phyloP scores from a whole-genome alignment of 2,113 vertebrate species.

The Todiramphus saurophagus region DNA sequence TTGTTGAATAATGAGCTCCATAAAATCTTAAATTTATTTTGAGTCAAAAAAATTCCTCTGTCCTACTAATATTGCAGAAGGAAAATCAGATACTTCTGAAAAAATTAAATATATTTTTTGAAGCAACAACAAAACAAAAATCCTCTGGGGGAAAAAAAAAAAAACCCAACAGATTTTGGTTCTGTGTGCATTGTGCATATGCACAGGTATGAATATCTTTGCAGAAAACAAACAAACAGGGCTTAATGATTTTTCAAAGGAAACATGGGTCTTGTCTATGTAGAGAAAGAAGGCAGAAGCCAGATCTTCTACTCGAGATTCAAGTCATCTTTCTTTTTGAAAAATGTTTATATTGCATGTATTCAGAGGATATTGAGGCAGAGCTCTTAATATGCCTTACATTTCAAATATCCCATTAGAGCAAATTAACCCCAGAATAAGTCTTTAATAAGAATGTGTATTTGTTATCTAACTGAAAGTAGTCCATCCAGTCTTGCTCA shows the following conservation, averaged over 20 bases:
- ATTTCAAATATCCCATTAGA: background rate
- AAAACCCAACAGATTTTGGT: background rate
- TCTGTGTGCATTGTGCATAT: background rate
- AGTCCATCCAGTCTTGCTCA: background rate
- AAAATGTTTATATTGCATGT: background rate
- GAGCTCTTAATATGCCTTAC: background rate
- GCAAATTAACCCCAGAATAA: background rate
- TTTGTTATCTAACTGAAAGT: background rate
- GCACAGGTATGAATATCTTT: background rate
- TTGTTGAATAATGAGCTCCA: background rate
- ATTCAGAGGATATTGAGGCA: background rate
- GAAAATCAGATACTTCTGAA: background rate
- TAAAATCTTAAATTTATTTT: background rate
- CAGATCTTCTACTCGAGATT: background rate
- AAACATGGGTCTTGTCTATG: background rate
- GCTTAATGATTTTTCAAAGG: background rate
- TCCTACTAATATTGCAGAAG: background rate
- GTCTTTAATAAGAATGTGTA: background rate
- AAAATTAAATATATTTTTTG: background rate
- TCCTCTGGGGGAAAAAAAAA: background rate
- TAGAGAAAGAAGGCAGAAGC: background rate
- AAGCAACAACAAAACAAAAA: background rate
- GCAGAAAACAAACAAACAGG: background rate
- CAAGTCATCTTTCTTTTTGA: background rate
- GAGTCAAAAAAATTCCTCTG: background rate